phyloP scores from a whole-genome alignment of 35 echinoderm and acorn worm species.

The Ophiothrix spiculata region DNA sequence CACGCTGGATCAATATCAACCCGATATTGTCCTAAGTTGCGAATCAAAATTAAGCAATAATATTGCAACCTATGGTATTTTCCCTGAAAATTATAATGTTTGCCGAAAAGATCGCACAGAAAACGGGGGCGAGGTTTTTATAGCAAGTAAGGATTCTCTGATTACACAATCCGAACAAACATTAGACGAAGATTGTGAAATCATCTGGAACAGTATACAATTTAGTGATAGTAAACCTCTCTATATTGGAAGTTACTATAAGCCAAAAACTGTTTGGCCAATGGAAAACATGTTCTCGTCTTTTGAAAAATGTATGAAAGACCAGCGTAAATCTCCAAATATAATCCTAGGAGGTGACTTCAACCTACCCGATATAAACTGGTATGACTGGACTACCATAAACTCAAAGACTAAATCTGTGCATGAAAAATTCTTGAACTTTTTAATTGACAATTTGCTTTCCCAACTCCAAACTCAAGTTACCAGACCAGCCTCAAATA shows the following conservation, averaged over 20 bases:
- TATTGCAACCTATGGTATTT: slow-evolving; percentile 2
- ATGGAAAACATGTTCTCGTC: not conserved
- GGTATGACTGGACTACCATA: not conserved
- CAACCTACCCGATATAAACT: slow-evolving; percentile 30
- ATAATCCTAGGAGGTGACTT: slow-evolving; percentile 34
- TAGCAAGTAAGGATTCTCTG: slow-evolving; percentile 1
- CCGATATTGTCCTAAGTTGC: slow-evolving; percentile 12
- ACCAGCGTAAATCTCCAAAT: slow-evolving; percentile 3
- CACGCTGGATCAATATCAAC: not conserved
- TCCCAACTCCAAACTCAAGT: not conserved
- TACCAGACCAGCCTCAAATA: slow-evolving; percentile 17
- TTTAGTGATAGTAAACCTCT: not conserved
- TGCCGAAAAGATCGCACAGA: not conserved
- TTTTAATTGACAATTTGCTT: slow-evolving; percentile 8
- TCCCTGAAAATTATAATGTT: slow-evolving; percentile 1
- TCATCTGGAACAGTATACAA: slow-evolving; percentile 24
- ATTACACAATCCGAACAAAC: not conserved
- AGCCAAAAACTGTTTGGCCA: not conserved
- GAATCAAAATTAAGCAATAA: not conserved
- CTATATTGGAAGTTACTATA: not conserved
- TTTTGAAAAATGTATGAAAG: not conserved
- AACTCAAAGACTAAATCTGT: not conserved
- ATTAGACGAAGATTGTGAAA: slow-evolving; percentile 11
- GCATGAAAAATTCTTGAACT: slow-evolving; percentile 15
- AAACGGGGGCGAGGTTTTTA: not conserved